phyloP scores from a whole-genome alignment of 2,797 vertebrate species.

The Halcyon badia region DNA sequence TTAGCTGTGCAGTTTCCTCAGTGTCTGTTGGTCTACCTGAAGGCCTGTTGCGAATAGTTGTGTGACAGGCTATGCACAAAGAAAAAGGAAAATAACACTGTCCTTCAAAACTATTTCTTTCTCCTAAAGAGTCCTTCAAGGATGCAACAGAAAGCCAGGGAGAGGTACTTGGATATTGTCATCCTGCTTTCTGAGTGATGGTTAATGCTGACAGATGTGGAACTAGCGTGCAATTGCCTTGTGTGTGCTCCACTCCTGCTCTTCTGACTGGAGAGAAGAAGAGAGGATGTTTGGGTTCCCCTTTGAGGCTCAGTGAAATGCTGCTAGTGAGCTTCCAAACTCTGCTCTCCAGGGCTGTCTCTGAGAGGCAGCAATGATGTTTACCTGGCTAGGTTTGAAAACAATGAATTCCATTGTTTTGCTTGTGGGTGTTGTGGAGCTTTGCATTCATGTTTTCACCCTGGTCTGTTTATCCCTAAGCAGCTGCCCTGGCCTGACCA shows the following conservation, averaged over 20 bases:
- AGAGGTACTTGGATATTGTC: background rate
- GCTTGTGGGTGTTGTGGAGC: background rate
- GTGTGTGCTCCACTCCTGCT: background rate
- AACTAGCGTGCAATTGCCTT: accelerated
- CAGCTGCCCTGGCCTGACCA: background rate
- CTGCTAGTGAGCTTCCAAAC: background rate
- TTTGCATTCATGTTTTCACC: background rate
- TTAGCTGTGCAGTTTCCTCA: background rate
- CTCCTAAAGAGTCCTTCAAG: background rate
- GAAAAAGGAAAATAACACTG: background rate
- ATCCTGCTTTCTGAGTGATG: background rate
- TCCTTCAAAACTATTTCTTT: background rate
- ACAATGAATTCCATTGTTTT: background rate
- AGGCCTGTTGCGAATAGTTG: background rate
- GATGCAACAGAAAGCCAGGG: background rate
- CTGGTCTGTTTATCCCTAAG: background rate
- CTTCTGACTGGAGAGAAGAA: background rate
- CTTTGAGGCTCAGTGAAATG: background rate
- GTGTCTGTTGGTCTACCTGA: background rate
- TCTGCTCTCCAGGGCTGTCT: background rate
- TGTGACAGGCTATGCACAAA: background rate
- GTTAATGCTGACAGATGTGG: background rate
- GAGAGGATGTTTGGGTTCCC: background rate
- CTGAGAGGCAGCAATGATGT: background rate
- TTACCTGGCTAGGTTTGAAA: background rate